Conservation (phyloP, 2,113 vertebrate genomes). For the Chelonoidis abingdonii region DNA sequence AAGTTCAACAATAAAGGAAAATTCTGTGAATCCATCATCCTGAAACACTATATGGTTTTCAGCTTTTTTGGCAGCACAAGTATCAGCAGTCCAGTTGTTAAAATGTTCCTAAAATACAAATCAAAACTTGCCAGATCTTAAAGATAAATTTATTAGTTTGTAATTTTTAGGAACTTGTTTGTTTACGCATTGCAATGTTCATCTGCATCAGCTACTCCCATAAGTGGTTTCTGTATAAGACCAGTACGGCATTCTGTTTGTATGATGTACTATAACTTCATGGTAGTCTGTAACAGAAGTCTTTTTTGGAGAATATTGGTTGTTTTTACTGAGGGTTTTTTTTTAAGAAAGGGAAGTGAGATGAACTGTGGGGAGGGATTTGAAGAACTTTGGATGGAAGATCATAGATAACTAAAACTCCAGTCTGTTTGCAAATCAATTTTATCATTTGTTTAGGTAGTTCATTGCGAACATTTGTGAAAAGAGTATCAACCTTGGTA, state of each 20-base stretch:
- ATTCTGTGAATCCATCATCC: neutral
- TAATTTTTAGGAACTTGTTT: constrained; percentile 1
- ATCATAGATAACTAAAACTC: neutral
- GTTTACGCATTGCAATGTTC: neutral
- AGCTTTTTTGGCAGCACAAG: constrained; percentile 39
- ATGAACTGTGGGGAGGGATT: neutral
- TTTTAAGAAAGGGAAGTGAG: neutral
- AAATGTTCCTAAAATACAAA: constrained; percentile 26
- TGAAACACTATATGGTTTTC: constrained; percentile 32
- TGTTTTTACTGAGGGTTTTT: neutral
- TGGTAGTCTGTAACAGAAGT: neutral
- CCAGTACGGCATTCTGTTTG: neutral
- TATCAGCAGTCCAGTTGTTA: constrained; percentile 15
- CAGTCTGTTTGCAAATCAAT: neutral
- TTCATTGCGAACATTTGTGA: neutral
- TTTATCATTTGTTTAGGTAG: neutral
- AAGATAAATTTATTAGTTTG: constrained; percentile 9
- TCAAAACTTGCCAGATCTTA: constrained; percentile 5
- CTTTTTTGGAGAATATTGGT: neutral
- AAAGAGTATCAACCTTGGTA: neutral
- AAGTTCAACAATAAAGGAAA: neutral
- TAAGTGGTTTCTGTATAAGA: neutral
- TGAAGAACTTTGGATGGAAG: neutral
- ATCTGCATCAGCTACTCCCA: neutral
- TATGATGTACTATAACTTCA: neutral